Evolutionary conservation across 35 echinoderm and acorn worm genomes (phyloP).

Genomic region (Apostichopus parvimensis): DNA sequence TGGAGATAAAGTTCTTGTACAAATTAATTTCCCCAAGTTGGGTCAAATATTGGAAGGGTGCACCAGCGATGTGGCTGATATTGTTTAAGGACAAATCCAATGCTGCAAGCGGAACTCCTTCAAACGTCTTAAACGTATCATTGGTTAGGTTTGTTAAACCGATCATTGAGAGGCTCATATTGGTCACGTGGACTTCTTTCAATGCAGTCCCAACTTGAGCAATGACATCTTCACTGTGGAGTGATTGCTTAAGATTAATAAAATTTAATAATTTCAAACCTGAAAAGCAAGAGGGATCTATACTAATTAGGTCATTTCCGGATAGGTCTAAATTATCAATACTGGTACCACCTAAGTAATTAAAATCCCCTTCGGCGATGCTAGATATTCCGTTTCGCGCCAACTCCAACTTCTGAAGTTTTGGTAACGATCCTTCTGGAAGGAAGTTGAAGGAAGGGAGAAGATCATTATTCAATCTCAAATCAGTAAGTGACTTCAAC

Average conservation of each 20-base stretch:
- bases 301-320: slow-evolving; percentile 10
- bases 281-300: slow-evolving; percentile 57
- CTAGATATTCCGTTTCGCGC: slow-evolving; percentile 47
- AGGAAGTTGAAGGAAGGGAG: slow-evolving; percentile 56
- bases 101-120: slow-evolving; percentile 36
- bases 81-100: slow-evolving; percentile 79
- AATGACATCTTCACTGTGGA: slow-evolving; percentile 25
- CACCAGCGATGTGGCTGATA: slow-evolving; percentile 45
- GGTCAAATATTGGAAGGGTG: slow-evolving; percentile 32
- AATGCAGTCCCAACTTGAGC: slow-evolving; percentile 54
- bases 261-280: slow-evolving; percentile 31
- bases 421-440: neutral
- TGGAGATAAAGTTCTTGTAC: slow-evolving; percentile 57
- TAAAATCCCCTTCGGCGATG: slow-evolving; percentile 56
- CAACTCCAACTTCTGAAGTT: slow-evolving; percentile 56
- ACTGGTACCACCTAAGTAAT: slow-evolving; percentile 6
- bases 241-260: slow-evolving; percentile 45
- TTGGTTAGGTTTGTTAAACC: slow-evolving; percentile 5
- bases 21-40: slow-evolving; percentile 52
- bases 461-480: slow-evolving; percentile 38
- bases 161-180: slow-evolving; percentile 35
- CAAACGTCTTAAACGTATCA: slow-evolving; percentile 48
- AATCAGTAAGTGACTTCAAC: slow-evolving; percentile 27
- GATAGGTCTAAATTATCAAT: slow-evolving; percentile 67
- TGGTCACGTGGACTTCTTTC: slow-evolving; percentile 15